Evolutionary conservation across 2,797 vertebrate species (phyloP), one percentile per base, ranked within the genome.

Genomic region (Threskiornis aethiopicus): DNA sequence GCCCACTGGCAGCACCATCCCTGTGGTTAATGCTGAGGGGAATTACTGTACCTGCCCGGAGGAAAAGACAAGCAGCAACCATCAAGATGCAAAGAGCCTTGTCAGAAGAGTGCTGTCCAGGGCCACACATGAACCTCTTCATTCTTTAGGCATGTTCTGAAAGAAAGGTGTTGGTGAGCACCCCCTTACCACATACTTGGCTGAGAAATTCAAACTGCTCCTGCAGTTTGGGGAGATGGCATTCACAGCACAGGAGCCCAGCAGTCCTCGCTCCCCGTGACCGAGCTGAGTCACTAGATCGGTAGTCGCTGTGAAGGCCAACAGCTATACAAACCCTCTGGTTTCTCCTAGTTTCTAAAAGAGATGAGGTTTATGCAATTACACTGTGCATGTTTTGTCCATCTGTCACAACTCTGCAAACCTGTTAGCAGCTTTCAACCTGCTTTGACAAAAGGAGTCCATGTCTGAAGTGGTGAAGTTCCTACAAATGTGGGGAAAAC

Each of bases 21-120:
- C 10, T 52, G 1, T 6, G 25, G 39, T 55, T 76, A 57, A 79
- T 28, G 31, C 70, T 33, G 31, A 73, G 51, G 5, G 11, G 21
- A 55, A 78, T 83, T 46, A 88, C 76, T 44, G 25, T 97, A 98
- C 97, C 97, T 97, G 96, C 78, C 49, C 95, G 84, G 76, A 96
- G 89, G 79, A 97, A 92, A 82, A 97, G 88, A 70, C 3, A 39
- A 5, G 49, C 92, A 66, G 83, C 57, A 55, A 94, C 52, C 77
- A 96, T 52, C 76, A 96, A 37, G 92, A 81, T 80, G 75, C 37
- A 78, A 85, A 98, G 42, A 87, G 29, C 35, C 41, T 87, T 94
- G 59, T 15, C 11, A 47, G 75, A 83, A 59, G 57, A 93, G 65
- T 22, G 72, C 28, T 80, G 75, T 52, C 41, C 46, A 29, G 57